Evolutionary conservation across 2,113 vertebrate genomes (phyloP), one percentile per base, ranked within the genome.

Genomic region (Crotalus horridus): DNA sequence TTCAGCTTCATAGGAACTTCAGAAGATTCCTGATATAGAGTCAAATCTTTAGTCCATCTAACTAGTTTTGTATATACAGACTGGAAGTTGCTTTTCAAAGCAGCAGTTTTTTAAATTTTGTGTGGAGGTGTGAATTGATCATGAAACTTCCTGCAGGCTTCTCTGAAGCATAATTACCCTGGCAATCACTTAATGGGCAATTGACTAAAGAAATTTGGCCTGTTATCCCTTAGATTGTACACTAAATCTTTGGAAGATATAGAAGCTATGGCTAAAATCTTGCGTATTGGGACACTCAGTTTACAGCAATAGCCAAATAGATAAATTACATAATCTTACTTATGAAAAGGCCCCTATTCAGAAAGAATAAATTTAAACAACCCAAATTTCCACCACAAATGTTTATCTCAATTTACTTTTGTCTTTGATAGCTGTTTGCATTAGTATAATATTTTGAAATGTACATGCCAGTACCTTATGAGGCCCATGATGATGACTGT

Each of bases 391-490:
- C 15, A 56, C 55, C 55, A 56, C 12, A 56, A 56, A 56, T 4
- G 17, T 56, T 56, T 56, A 20, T 56, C 55, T 56, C 55, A 55
- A 55, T 15, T 56, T 56, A 56, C 55, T 4, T 17, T 56, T 56
- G 12, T 56, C 55, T 17, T 56, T 56, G 55, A 56, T 56, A 56
- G 15, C 55, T 17, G 55, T 56, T 56, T 56, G 3, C 15, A 4
- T 56, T 56, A 56, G 55, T 56, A 17, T 56, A 56, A 56, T 56
- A 56, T 56, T 56, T 56, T 56, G 55, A 56, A 56, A 56, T 56
- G 20, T 17, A 5, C 17, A 17, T 20, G 55, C 15, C 94, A 89
- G 91, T 96, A 94, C 92, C 93, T 96, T 87, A 10, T 17, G 0
- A 89, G 74, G 10, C 55, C 0, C 0, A 69, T 85, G 64, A 93